Conservation (phyloP, 2,797 vertebrate genomes). For the Pantherophis vulpinus region DNA sequence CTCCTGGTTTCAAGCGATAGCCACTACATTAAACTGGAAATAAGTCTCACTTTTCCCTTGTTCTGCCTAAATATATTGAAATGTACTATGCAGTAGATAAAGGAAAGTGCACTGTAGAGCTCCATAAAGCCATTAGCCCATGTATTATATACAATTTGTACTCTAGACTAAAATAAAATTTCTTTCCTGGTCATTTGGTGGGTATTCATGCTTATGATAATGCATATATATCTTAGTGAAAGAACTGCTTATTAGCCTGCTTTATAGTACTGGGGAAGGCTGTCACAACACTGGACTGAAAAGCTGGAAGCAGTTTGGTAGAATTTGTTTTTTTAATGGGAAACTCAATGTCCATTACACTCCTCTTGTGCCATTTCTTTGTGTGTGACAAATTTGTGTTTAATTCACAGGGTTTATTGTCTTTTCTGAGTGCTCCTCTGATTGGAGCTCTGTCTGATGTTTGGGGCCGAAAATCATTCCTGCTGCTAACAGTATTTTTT, state of each 20-base stretch:
- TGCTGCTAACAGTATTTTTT: conserved; percentile 87
- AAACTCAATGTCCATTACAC: not conserved
- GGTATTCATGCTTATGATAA: not conserved
- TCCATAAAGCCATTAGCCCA: not conserved
- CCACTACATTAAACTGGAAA: not conserved
- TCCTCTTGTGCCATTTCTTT: not conserved
- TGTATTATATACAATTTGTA: not conserved
- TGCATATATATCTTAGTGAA: not conserved
- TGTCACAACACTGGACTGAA: not conserved
- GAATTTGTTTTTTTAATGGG: not conserved
- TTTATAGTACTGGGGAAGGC: not conserved
- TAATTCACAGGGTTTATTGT: conserved; percentile 77
- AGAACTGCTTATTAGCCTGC: not conserved
- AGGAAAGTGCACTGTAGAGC: not conserved
- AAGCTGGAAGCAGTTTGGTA: not conserved
- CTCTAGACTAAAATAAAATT: not conserved
- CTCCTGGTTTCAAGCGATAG: not conserved
- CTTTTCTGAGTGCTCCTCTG: conserved; percentile 84
- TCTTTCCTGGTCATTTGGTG: not conserved
- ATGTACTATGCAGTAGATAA: not conserved
- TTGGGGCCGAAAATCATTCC: conserved; percentile 86
- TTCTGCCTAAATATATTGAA: not conserved
- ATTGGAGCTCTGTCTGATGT: conserved; percentile 87
- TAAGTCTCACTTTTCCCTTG: not conserved
- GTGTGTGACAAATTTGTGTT: not conserved